Conservation (phyloP, 2,113 vertebrate genomes). For the Chionomys nivalis region DNA sequence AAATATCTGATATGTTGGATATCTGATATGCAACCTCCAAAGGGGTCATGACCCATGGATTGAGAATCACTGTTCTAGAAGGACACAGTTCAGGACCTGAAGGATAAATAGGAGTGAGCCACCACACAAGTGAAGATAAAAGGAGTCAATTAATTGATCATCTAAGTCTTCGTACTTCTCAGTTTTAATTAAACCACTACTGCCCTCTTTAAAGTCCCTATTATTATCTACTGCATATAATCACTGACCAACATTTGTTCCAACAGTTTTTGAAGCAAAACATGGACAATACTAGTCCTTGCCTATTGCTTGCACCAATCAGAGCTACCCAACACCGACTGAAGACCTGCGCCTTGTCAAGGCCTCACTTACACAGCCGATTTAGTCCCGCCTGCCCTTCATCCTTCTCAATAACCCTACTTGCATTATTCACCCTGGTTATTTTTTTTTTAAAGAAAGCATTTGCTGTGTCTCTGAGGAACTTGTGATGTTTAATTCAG, state of each 20-base stretch:
- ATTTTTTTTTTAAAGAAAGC: constrained; percentile 8
- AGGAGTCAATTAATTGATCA: not conserved
- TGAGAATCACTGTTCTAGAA: not conserved
- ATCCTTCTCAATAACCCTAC: not conserved
- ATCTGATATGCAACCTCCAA: not conserved
- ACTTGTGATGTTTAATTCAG: constrained; percentile 13
- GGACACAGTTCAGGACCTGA: not conserved
- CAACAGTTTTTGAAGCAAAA: constrained; percentile 35
- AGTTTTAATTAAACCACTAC: constrained; percentile 23
- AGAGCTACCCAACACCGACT: not conserved
- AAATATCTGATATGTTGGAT: not conserved
- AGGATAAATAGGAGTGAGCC: not conserved
- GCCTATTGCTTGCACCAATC: not conserved
- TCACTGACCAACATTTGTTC: not conserved
- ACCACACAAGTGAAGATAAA: not conserved
- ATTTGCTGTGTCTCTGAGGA: constrained; percentile 36
- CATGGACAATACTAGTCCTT: not conserved
- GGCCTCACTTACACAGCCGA: not conserved
- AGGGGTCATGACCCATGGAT: not conserved
- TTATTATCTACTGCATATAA: not conserved
- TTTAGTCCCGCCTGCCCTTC: not conserved
- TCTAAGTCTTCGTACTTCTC: constrained; percentile 10
- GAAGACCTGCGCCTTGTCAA: not conserved
- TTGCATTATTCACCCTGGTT: not conserved
- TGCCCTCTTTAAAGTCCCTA: not conserved